Conservation (phyloP, 1,140 invertebrate species). For the Adoxophyes honmai region DNA sequence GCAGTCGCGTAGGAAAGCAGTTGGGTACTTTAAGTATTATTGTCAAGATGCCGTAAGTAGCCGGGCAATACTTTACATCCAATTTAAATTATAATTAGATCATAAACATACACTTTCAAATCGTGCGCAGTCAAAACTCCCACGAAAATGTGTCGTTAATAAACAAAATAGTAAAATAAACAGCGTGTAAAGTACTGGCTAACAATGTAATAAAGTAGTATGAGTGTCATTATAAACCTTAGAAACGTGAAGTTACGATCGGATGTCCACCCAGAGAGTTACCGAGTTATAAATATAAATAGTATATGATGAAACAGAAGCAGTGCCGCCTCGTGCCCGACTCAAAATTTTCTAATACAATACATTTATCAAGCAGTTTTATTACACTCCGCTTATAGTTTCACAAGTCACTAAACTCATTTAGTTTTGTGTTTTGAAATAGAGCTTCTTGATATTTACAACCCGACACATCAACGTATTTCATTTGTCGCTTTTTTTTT, state of each 20-base stretch:
- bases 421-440: conserved; percentile 7
- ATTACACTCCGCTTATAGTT: not conserved
- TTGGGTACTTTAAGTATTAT: too few species aligned
- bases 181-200: conserved; percentile 8
- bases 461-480: too few species aligned
- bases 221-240: conserved; percentile 13
- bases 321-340: not conserved
- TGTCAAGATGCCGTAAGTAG: too few species aligned
- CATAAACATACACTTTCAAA: not conserved
- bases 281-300: conserved; percentile 10
- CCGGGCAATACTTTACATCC: too few species aligned
- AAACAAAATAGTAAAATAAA: conserved; percentile 13
- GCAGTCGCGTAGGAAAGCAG: too few species aligned
- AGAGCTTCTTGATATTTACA: not conserved
- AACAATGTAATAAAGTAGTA: conserved; percentile 14
- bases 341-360: conserved; percentile 11
- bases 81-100: too few species aligned
- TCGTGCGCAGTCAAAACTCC: not conserved
- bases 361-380: conserved; percentile 10
- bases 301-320: conserved; percentile 13
- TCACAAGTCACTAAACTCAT: not conserved
- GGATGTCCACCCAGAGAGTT: not conserved
- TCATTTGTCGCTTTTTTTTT: too few species aligned
- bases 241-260: conserved; percentile 12
- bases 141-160: not conserved